Percentiles rank a stretch among this genome's conserved stretches.
phyloP scores from a whole-genome alignment of 2,113 vertebrate species.

The Phyllopteryx taeniolatus region DNA sequence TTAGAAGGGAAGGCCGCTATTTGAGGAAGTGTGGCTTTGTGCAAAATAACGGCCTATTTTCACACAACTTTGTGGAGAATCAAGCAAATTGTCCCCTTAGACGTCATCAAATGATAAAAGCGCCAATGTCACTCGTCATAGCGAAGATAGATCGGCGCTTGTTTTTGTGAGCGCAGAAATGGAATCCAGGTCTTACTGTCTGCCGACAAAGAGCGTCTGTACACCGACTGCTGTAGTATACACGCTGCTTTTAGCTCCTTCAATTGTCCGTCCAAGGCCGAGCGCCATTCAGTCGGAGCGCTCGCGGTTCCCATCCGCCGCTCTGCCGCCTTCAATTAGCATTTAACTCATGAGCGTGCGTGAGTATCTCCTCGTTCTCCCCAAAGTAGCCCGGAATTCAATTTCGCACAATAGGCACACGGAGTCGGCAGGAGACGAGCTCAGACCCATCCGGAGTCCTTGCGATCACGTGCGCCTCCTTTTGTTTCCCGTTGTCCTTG shows the following conservation, averaged over 20 bases:
- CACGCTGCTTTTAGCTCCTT: conserved; percentile 56
- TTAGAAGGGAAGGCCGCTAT: too few species aligned
- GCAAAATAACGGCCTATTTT: too few species aligned
- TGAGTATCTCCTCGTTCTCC: conserved; percentile 48
- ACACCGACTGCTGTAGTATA: conserved; percentile 21
- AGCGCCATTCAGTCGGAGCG: conserved; percentile 57
- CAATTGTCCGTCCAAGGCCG: conserved; percentile 67
- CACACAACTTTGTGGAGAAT: neutral
- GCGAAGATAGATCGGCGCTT: neutral
- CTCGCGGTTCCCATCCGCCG: conserved; percentile 62
- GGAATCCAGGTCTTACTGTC: conserved; percentile 21
- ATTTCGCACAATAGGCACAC: conserved; percentile 34
- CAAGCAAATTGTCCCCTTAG: neutral
- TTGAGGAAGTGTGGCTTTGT: too few species aligned
- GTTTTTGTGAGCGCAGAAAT: neutral
- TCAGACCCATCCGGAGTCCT: conserved; percentile 19
- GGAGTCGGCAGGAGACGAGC: conserved; percentile 13
- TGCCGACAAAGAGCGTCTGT: conserved; percentile 24
- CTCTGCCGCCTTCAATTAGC: conserved; percentile 68
- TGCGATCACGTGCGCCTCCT: conserved; percentile 17
- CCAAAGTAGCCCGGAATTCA: conserved; percentile 44
- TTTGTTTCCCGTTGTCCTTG: conserved; percentile 7
- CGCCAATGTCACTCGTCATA: neutral
- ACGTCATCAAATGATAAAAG: neutral
- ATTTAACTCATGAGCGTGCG: conserved; percentile 73